Conservation (phyloP, 2,797 vertebrate genomes). For the Sebastes variabilis region DNA sequence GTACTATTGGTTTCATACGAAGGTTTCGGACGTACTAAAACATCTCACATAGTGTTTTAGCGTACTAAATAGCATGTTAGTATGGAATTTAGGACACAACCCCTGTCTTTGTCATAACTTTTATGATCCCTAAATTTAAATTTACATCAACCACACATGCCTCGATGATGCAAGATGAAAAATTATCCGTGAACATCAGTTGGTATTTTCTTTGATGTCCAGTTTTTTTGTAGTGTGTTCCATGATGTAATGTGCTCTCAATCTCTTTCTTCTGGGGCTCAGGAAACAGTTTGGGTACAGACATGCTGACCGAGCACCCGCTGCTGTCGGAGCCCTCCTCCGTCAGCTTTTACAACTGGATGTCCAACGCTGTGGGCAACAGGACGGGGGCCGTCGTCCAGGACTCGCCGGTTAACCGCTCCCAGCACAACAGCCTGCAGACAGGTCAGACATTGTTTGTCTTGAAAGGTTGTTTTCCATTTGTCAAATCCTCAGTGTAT, state of each 20-base stretch:
- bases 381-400: slow-evolving; percentile 86
- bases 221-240: neutral
- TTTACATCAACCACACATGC: neutral
- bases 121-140: neutral
- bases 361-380: slow-evolving; percentile 97
- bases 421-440: slow-evolving; percentile 93
- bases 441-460: slow-evolving; percentile 81
- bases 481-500: neutral
- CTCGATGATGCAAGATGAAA: neutral
- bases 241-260: slow-evolving; percentile 9
- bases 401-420: slow-evolving; percentile 89
- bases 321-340: slow-evolving; percentile 94
- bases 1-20: no score
- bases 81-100: no score
- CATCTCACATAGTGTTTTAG: no score
- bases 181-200: neutral
- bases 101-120: neutral
- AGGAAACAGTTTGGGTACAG: slow-evolving; percentile 90
- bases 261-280: neutral
- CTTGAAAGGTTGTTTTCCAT: neutral
- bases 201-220: neutral
- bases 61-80: no score
- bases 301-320: slow-evolving; percentile 95
- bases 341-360: slow-evolving; percentile 99
- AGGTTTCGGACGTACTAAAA: no score